Evolutionary conservation across 2,113 vertebrate genomes (phyloP).

Genomic region (Tympanuchus pallidicinctus): DNA sequence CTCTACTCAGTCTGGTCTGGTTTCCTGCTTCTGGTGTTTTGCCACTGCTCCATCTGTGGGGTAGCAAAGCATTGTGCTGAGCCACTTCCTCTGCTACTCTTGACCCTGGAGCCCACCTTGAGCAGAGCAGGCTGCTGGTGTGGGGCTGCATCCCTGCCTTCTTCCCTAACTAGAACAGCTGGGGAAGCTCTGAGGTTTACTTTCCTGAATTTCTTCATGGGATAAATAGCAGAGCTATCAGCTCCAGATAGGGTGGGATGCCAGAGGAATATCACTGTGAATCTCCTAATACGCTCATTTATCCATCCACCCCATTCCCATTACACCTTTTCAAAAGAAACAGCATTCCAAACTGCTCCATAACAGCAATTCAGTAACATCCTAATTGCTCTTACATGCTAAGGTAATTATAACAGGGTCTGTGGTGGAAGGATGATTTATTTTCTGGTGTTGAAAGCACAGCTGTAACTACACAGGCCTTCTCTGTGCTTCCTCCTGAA

Average conservation of each 20-base stretch:
- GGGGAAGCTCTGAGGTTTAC: neutral
- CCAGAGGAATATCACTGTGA: neutral
- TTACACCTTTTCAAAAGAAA: slow-evolving; percentile 10
- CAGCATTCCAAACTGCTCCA: neutral
- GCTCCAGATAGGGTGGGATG: neutral
- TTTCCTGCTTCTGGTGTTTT: neutral
- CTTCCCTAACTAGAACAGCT: neutral
- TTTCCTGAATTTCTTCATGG: neutral
- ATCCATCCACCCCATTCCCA: neutral
- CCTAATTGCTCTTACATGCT: slow-evolving; percentile 33
- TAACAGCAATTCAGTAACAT: slow-evolving; percentile 12
- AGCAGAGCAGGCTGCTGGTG: neutral
- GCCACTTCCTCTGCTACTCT: neutral
- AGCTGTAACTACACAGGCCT: slow-evolving; percentile 49
- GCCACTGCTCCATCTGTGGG: neutral
- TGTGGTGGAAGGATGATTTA: slow-evolving; percentile 37
- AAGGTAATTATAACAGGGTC: slow-evolving; percentile 8
- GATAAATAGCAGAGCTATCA: neutral
- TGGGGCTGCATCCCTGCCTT: neutral
- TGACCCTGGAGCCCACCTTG: neutral
- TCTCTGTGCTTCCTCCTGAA: slow-evolving; percentile 41
- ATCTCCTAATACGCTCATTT: neutral
- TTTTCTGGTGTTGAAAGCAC: slow-evolving; percentile 54
- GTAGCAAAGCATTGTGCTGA: neutral
- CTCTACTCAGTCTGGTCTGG: neutral